Evolutionary conservation across 2,888 invertebrate species (phyloP).

Genomic region (Xestobium rufovillosum): DNA sequence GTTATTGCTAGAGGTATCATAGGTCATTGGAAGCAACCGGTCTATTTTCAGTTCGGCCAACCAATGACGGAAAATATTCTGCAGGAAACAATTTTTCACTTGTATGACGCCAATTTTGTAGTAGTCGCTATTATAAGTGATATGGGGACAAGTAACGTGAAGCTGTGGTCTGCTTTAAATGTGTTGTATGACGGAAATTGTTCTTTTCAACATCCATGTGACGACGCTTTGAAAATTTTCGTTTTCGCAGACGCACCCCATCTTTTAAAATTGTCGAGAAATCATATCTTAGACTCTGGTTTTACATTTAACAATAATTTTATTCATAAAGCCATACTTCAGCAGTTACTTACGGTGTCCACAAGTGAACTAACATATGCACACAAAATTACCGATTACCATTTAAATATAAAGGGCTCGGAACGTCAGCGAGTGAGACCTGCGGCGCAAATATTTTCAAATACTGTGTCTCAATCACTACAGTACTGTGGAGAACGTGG

Average conservation of each 20-base stretch:
- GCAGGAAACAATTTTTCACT: constrained; percentile 18
- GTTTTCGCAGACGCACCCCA: constrained; percentile 24
- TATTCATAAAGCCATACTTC: constrained; percentile 15
- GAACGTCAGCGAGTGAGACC: constrained; percentile 22
- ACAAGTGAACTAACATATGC: constrained; percentile 20
- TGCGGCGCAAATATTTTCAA: constrained; percentile 21
- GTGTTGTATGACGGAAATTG: constrained; percentile 19
- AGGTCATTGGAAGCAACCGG: constrained; percentile 14
- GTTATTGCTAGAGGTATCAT: constrained; percentile 6
- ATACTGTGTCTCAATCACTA: constrained; percentile 20
- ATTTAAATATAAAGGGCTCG: constrained; percentile 22
- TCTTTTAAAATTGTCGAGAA: constrained; percentile 22
- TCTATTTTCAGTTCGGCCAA: constrained; percentile 27
- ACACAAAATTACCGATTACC: constrained; percentile 21
- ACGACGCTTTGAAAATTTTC: constrained; percentile 19
- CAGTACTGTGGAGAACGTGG: constrained; percentile 17
- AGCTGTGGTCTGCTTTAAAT: constrained; percentile 20
- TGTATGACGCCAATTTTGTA: constrained; percentile 21
- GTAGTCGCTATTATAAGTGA: constrained; percentile 26
- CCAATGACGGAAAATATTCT: constrained; percentile 24
- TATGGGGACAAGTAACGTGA: constrained; percentile 21
- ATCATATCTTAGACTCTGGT: constrained; percentile 22
- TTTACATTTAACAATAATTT: constrained; percentile 10
- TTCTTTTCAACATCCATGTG: constrained; percentile 19
- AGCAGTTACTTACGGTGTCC: constrained; percentile 15